These are phyloP conservation scores for Dipodomys ordii DNA, from an alignment of 2,113 vertebrate genomes.

Conservation along the genomic window DNA sequence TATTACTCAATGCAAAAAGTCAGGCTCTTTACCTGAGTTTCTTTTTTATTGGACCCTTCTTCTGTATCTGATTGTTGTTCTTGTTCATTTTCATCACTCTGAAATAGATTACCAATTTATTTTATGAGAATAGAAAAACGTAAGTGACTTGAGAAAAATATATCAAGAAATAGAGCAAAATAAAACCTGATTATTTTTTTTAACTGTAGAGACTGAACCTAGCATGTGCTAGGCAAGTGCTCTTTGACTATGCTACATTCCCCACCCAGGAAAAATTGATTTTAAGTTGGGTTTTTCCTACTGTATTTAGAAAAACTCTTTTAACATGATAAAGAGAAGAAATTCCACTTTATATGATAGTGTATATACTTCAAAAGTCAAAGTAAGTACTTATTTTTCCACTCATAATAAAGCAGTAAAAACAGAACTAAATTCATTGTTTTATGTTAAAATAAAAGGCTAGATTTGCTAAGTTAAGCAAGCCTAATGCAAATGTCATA, in stretches of 20 bases:
- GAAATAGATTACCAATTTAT: constrained; percentile 52
- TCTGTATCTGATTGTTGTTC: constrained; percentile 96
- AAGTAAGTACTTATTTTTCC: neutral
- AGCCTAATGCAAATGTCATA: neutral
- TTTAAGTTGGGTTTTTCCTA: neutral
- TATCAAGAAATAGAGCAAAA: constrained; percentile 19
- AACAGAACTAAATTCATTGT: neutral
- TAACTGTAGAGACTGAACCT: neutral
- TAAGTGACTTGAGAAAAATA: constrained; percentile 46
- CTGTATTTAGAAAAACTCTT: neutral
- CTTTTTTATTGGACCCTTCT: constrained; percentile 94
- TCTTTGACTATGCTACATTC: neutral
- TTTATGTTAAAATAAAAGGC: neutral
- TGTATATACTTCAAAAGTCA: neutral
- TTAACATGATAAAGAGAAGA: neutral
- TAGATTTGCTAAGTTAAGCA: neutral
- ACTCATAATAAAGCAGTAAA: constrained; percentile 10
- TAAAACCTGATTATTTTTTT: neutral
- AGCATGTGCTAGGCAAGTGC: neutral
- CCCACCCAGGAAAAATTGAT: neutral
- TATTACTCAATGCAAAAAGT: constrained; percentile 36
- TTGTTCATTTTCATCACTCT: constrained; percentile 98
- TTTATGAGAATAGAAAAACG: constrained; percentile 55
- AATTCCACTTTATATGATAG: constrained; percentile 12
- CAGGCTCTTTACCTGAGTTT: constrained; percentile 90